These are phyloP conservation scores for Graphium colonna DNA, from an alignment of 2,888 invertebrate genomes.

Conservation along the genomic window DNA sequence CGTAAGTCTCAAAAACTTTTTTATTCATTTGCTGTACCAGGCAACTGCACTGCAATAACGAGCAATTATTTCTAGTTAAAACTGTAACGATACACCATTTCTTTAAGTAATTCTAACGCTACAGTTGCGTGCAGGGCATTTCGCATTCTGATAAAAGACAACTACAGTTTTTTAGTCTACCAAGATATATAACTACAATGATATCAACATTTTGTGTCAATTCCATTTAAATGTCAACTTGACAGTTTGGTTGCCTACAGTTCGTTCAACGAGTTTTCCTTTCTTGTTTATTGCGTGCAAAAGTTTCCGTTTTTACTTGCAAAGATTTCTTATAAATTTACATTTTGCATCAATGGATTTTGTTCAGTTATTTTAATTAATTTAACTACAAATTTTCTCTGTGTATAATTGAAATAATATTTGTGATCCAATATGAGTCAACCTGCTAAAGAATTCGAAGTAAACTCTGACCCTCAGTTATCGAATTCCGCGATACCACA, in stretches of 20 bases:
- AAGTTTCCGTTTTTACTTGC: slow-evolving; percentile 1
- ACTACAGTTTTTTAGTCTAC: too few species aligned
- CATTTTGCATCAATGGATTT: not conserved
- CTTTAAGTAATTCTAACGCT: too few species aligned
- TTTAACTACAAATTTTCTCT: not conserved
- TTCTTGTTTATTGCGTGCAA: slow-evolving; percentile 14
- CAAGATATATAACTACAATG: not conserved
- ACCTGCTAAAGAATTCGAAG: slow-evolving; percentile 47
- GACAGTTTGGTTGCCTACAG: not conserved
- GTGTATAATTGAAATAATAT: not conserved
- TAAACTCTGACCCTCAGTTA: slow-evolving; percentile 47
- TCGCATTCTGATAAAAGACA: too few species aligned
- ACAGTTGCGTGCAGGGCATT: too few species aligned
- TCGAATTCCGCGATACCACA: slow-evolving; percentile 45
- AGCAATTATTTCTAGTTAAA: too few species aligned
- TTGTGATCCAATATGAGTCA: slow-evolving; percentile 49
- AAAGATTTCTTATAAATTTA: not conserved
- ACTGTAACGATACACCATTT: too few species aligned
- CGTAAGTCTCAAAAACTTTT: too few species aligned
- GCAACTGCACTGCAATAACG: too few species aligned
- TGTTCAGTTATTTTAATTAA: not conserved
- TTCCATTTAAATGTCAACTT: not conserved
- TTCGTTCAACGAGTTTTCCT: slow-evolving; percentile 7
- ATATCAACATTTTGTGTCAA: too few species aligned
- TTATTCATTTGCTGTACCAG: too few species aligned